Evolutionary conservation across 2,797 vertebrate species (phyloP), one percentile per base, ranked within the genome.

Genomic region (Champsocephalus esox): DNA sequence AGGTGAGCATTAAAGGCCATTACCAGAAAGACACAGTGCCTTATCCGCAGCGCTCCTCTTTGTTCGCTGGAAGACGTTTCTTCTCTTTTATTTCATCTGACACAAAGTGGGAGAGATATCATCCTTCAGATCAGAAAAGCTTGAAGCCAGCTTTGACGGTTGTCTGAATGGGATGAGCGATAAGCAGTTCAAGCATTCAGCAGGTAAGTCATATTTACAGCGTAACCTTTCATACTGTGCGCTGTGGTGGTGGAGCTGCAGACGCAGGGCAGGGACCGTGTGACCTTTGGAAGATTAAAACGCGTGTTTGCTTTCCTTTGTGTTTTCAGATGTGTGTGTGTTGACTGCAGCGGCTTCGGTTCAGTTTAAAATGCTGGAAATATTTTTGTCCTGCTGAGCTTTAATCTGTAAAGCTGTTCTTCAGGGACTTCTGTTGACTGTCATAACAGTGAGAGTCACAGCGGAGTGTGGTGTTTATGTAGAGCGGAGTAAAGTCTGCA

Each of bases 1-100:
- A 86, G 85, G 85, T 86, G 67, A 78, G 80, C 82, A 90, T 89
- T 88, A 88, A 82, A 70, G 78, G 70, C 89, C 85, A 89, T 90
- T 89, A 92, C 70, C 77, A 48, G 0, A 50, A 78, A 87, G 70
- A 80, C 72, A 83, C 34, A 71, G 57, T 64, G 70, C 74, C 78
- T 84, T 13, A 76, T 82, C 61, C 19, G 3, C 41, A 80, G 55
- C 11, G 0, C 74, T 68, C 68, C 6, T 51, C 41, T 1, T 66
- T 77, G 63, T 66, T 50, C 72, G 57, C 28, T 38, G 14, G 57
- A 17, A 46, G 21, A 38, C 38, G 24, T 41, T 32, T 48, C 57
- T 48, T 56, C n/a, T 1, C 46, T 43, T 49, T 81, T 57, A 70
- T 61, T 69, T 59, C 51, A 49, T 67, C 34, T 79, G 51, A 80